These are phyloP conservation scores for Macrosoma leucophasiata DNA, from an alignment of 2,888 invertebrate species.

Conservation along the genomic window DNA sequence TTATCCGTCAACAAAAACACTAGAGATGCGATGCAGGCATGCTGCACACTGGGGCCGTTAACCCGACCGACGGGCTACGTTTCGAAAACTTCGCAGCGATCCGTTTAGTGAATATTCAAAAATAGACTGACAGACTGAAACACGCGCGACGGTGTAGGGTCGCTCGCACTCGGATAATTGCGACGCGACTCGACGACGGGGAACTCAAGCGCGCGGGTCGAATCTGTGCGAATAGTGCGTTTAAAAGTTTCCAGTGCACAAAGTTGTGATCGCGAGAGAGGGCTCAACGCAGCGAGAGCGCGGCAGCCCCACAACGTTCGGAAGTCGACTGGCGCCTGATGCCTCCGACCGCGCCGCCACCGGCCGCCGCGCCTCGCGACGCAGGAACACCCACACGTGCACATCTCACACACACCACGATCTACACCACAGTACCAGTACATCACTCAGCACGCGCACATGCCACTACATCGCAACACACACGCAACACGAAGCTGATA, in stretches of 20 bases:
- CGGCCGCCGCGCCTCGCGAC: conserved; percentile 50
- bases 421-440: conserved; percentile 5
- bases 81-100: conserved; percentile 70
- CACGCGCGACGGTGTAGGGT: conserved; percentile 47
- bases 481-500: conserved; percentile 53
- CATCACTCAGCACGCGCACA: conserved; percentile 31
- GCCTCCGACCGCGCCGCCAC: conserved; percentile 35
- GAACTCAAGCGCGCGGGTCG: conserved; percentile 41
- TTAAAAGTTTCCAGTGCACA: conserved; percentile 73
- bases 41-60: conserved; percentile 69
- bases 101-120: conserved; percentile 73
- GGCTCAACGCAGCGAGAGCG: conserved; percentile 52
- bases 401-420: conserved; percentile 26
- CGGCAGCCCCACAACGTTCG: conserved; percentile 62
- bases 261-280: conserved; percentile 67
- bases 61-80: conserved; percentile 67
- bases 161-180: conserved; percentile 41
- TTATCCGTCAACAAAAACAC: conserved; percentile 72
- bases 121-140: conserved; percentile 64
- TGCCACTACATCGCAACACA: conserved; percentile 39
- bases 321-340: conserved; percentile 61
- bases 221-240: conserved; percentile 49
- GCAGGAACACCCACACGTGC: conserved; percentile 57
- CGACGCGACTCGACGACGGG: conserved; percentile 40
- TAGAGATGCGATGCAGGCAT: conserved; percentile 64